These are phyloP conservation scores for Exaiptasia diaphana DNA, from an alignment of 64 coral and sea anemone species.

Conservation along the genomic window DNA sequence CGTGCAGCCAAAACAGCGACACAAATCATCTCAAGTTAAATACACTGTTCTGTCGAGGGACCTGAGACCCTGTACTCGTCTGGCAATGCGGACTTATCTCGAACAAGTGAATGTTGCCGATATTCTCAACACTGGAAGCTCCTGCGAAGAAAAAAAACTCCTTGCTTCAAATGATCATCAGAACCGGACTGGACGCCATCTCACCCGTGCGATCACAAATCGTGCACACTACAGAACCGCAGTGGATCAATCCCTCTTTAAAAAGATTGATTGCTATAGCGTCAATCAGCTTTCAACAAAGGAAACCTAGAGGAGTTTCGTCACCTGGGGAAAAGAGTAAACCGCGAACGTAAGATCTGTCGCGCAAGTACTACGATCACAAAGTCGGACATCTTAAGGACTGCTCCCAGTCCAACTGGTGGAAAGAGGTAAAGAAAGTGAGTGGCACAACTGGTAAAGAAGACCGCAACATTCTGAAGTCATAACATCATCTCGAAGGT, in stretches of 20 bases:
- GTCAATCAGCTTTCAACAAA: not conserved
- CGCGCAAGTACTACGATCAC: not conserved
- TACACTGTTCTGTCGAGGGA: constrained; percentile 30
- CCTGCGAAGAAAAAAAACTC: constrained; percentile 18
- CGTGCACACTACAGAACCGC: not conserved
- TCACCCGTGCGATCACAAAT: not conserved
- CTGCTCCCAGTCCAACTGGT: not conserved
- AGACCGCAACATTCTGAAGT: not conserved
- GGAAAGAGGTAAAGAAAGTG: not conserved
- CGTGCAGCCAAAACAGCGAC: not conserved
- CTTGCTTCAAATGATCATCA: not conserved
- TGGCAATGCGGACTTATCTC: constrained; percentile 22
- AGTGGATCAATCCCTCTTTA: constrained; percentile 9
- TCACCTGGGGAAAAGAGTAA: constrained; percentile 1
- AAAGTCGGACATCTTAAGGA: not conserved
- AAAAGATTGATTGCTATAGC: constrained; percentile 1
- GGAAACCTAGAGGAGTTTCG: not conserved
- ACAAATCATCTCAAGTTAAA: not conserved
- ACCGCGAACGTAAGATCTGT: not conserved
- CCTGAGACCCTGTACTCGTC: not conserved
- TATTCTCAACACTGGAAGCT: not conserved
- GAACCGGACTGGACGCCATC: constrained; percentile 18
- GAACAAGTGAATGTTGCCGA: not conserved
- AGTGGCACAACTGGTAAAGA: not conserved
- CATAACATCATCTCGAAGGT: not conserved